A percentile compares a stretch with the other conserved stretches of the same genome.
Evolutionary conservation across 2,797 vertebrate genomes (phyloP).

Genomic region (Chloroceryle inda): DNA sequence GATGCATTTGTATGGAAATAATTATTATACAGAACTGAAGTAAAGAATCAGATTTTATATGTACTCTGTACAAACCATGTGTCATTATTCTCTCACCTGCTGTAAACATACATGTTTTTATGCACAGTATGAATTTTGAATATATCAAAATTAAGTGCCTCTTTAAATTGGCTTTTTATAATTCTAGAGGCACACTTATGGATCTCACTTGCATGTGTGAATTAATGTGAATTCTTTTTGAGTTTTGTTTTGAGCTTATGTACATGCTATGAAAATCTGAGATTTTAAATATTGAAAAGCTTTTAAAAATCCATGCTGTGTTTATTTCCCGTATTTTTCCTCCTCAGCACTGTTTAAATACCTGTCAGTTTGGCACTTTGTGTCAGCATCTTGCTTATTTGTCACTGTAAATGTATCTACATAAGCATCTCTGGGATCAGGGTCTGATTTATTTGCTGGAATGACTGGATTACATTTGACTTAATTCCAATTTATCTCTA

Average conservation of each 20-base stretch:
- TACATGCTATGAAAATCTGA: neutral
- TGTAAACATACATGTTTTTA: neutral
- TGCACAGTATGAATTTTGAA: neutral
- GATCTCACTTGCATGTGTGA: neutral
- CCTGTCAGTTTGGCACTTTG: neutral
- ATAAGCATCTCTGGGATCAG: neutral
- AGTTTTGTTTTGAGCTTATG: rapidly evolving
- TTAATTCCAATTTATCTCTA: neutral
- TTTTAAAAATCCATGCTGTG: neutral
- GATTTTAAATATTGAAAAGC: neutral
- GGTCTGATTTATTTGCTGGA: neutral
- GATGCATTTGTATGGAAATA: neutral
- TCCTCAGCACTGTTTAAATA: neutral
- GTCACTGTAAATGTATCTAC: neutral
- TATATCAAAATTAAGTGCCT: neutral
- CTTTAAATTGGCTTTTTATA: neutral
- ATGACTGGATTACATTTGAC: neutral
- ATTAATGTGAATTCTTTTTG: neutral
- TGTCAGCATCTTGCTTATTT: neutral
- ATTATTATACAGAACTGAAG: neutral
- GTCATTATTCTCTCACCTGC: neutral
- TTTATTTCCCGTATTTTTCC: neutral
- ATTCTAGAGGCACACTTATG: rapidly evolving
- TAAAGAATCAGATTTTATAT: neutral
- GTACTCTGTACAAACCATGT: neutral